Evolutionary conservation across 2,888 invertebrate species (phyloP).

Genomic region (Pasiphila rectangulata): DNA sequence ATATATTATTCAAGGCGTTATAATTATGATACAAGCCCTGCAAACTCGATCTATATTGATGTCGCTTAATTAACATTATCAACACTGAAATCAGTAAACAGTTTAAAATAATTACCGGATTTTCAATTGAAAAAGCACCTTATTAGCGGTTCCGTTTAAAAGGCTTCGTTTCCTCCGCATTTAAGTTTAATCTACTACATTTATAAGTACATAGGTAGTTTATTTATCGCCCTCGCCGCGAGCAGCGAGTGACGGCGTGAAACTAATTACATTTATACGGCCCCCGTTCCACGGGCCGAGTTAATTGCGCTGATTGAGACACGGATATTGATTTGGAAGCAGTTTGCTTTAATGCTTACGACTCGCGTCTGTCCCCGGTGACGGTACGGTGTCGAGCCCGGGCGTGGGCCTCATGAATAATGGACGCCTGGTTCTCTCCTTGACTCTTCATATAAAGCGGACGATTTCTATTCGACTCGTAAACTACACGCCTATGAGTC

Average conservation of each 20-base stretch:
- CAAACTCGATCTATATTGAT: conserved; percentile 15
- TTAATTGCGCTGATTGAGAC: conserved; percentile 79
- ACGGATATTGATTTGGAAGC: conserved; percentile 78
- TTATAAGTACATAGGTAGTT: conserved; percentile 41
- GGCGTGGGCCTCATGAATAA: conserved; percentile 76
- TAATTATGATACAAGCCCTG: conserved; percentile 29
- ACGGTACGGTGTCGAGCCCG: conserved; percentile 48
- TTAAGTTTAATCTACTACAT: conserved; percentile 46
- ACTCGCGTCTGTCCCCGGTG: conserved; percentile 7
- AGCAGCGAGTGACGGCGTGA: conserved; percentile 54
- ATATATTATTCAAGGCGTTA: conserved; percentile 33
- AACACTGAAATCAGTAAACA: conserved; percentile 19
- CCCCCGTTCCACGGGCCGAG: conserved; percentile 57
- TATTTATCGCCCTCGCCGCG: conserved; percentile 55
- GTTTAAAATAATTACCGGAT: conserved; percentile 25
- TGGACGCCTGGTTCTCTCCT: conserved; percentile 73
- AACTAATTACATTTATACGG: conserved; percentile 72
- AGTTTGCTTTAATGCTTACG: conserved; percentile 48
- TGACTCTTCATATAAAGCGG: conserved; percentile 77
- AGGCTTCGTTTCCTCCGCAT: conserved; percentile 39
- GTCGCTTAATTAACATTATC: conserved; percentile 18
- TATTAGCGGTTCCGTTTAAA: conserved; percentile 26
- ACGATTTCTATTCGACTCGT: conserved; percentile 78
- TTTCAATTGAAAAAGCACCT: conserved; percentile 24
- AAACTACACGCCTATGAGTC: conserved; percentile 76